Evolutionary conservation across 2,797 vertebrate genomes (phyloP), one percentile per base, ranked within the genome.

Genomic region (Pteropus rufus): DNA sequence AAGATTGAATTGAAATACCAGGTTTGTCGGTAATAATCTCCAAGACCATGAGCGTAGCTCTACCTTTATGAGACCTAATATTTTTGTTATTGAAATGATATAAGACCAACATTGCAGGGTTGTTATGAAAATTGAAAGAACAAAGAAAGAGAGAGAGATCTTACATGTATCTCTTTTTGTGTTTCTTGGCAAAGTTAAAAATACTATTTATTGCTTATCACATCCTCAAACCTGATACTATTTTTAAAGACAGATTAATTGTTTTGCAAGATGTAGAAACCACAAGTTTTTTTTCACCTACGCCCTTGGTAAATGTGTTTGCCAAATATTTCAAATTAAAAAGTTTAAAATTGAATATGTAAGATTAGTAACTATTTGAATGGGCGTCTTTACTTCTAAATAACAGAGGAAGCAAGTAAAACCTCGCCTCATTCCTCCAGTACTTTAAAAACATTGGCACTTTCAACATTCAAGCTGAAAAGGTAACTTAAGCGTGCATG

Each of bases 181-280:
- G 31, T 12, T 46, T 39, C 29, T 86, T 60, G 9, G 12, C 29
- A 70, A 56, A 92, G 62, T 70, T 84, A 73, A 91, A 95, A 94
- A 65, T 86, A 41, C 24, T 91, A 60, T 36, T 83, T 91, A 60
- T 36, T 80, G 36, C 19, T 49, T 96, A 75, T 86, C 23, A 79
- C 7, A 70, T 85, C 15, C 31, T 82, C 75, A 91, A 91, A 67
- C 15, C 11, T 85, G 34, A 77, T 34, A n/a, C 19, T 79, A 34
- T 85, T 95, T 96, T 94, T 89, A 79, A 91, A 93, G 93, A 64
- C 29, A 91, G 36, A 54, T 76, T 89, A 84, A 77, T 84, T 77
- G 21, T 39, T 96, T 95, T 86, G 26, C 24, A 82, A 80, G 44
- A 80, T 67, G 52, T 7, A 87, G 10, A 73, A 44, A 56, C 87